Evolutionary conservation across 2,888 invertebrate species (phyloP).

Genomic region (Acanthopleura granulata): DNA sequence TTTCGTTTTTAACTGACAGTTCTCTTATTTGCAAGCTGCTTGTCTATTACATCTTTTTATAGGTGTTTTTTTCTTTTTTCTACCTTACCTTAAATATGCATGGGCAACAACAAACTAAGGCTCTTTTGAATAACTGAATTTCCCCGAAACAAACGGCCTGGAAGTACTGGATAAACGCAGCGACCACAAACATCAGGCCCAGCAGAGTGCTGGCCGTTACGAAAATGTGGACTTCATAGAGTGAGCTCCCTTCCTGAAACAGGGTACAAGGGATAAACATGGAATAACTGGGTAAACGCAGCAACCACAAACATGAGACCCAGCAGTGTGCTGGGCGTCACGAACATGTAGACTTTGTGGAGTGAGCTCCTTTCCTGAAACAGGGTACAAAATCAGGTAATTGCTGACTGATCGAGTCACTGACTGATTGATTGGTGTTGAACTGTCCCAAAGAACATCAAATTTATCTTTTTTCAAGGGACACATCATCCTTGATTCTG

Average conservation of each 20-base stretch:
- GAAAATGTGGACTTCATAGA: constrained; percentile 43
- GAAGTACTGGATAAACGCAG: constrained; percentile 46
- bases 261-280: not conserved
- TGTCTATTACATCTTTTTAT: too few species aligned
- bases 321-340: constrained; percentile 39
- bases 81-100: constrained; percentile 13
- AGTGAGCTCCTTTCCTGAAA: constrained; percentile 31
- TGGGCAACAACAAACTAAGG: constrained; percentile 21
- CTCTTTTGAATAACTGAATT: constrained; percentile 35
- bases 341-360: constrained; percentile 42
- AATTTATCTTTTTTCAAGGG: too few species aligned
- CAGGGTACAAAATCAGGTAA: too few species aligned
- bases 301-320: constrained; percentile 42
- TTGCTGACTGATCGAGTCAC: too few species aligned
- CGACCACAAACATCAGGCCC: constrained; percentile 41
- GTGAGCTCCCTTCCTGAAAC: constrained; percentile 29
- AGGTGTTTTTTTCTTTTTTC: too few species aligned
- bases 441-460: too few species aligned
- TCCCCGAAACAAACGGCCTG: constrained; percentile 46
- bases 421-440: too few species aligned
- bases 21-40: too few species aligned
- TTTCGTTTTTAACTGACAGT: too few species aligned
- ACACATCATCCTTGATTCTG: too few species aligned
- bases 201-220: constrained; percentile 40
- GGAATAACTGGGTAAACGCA: constrained; percentile 8